These are phyloP conservation scores for Baccha elongata DNA, from an alignment of 2,888 invertebrate species.

Conservation along the genomic window DNA sequence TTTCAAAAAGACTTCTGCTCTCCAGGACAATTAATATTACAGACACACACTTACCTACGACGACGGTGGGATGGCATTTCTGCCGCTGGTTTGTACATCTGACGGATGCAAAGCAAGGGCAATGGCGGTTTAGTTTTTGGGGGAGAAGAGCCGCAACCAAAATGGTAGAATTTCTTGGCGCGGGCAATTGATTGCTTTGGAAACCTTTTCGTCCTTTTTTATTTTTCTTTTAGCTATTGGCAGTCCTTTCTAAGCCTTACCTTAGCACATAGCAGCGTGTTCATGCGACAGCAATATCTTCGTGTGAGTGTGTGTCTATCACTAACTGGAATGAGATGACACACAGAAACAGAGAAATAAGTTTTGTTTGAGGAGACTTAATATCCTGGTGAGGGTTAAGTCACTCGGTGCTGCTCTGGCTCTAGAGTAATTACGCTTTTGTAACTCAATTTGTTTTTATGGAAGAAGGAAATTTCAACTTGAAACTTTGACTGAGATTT, in stretches of 20 bases:
- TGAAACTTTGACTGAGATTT: slow-evolving; percentile 67
- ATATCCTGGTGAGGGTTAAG: slow-evolving; percentile 58
- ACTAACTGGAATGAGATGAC: slow-evolving; percentile 1
- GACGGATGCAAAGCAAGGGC: slow-evolving; percentile 17
- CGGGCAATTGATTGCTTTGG: slow-evolving; percentile 64
- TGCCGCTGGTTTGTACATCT: slow-evolving; percentile 16
- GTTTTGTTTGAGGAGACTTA: slow-evolving; percentile 42
- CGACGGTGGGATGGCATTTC: neutral
- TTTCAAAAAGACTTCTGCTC: slow-evolving; percentile 81
- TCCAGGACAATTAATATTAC: slow-evolving; percentile 81
- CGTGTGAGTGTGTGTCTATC: neutral
- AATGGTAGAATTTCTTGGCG: slow-evolving; percentile 38
- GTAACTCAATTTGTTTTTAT: slow-evolving; percentile 73
- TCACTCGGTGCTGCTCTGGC: slow-evolving; percentile 32
- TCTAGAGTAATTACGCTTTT: slow-evolving; percentile 71
- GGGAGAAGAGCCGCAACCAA: slow-evolving; percentile 9
- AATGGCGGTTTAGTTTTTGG: neutral
- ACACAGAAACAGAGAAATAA: slow-evolving; percentile 10
- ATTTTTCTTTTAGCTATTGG: slow-evolving; percentile 24
- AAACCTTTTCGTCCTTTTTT: slow-evolving; percentile 62
- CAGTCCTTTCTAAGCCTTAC: slow-evolving; percentile 11
- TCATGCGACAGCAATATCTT: slow-evolving; percentile 19
- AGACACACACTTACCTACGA: slow-evolving; percentile 66
- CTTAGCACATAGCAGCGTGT: slow-evolving; percentile 20
- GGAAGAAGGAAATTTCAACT: slow-evolving; percentile 60